phyloP scores from a whole-genome alignment of 2,113 vertebrate species.

The Balaenoptera acutorostrata region DNA sequence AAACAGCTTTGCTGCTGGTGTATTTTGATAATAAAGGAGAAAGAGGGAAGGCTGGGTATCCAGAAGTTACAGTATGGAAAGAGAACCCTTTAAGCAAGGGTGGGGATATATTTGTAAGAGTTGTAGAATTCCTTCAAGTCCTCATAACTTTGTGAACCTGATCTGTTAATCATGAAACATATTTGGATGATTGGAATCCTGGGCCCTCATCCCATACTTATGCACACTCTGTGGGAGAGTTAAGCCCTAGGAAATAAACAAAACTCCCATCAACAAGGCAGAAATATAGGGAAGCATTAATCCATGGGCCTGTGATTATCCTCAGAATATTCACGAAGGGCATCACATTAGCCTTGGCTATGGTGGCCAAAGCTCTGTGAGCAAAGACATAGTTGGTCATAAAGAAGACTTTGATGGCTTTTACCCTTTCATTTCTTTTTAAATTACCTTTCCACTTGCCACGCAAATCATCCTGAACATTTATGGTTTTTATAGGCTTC shows the following conservation, averaged over 20 bases:
- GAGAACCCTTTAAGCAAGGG: background rate
- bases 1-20: background rate
- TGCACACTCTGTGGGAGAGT: too few relatives aligned
- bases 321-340: background rate
- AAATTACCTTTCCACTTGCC: background rate
- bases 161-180: background rate
- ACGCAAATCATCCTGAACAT: background rate
- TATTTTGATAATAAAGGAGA: background rate
- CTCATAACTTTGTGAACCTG: background rate
- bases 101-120: background rate
- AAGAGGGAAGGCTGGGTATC: background rate
- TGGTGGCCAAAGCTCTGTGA: background rate
- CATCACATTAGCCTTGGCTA: background rate
- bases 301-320: background rate
- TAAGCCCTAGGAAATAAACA: background rate
- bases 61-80: background rate
- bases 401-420: background rate
- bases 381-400: background rate
- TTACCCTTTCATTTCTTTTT: background rate
- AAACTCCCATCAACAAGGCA: background rate
- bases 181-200: background rate
- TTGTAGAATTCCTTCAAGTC: background rate
- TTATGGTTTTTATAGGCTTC: background rate
- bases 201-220: background rate
- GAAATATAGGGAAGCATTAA: background rate